A percentile compares a stretch with the other conserved stretches of the same genome.
phyloP scores from a whole-genome alignment of 2,113 vertebrate genomes.

The Malurus alboscapulatus region DNA sequence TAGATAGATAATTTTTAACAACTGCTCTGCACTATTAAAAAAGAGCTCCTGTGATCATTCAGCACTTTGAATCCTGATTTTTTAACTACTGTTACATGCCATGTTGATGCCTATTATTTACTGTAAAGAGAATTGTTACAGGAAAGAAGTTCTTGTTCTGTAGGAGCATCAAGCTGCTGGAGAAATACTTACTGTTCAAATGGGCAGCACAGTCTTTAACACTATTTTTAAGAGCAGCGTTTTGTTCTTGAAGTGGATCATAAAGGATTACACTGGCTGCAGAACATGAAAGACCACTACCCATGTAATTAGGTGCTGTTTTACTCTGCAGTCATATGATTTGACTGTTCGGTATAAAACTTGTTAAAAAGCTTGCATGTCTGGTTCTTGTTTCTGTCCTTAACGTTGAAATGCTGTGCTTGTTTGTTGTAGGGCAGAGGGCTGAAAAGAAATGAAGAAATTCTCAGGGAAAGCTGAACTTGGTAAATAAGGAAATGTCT shows the following conservation, averaged over 20 bases:
- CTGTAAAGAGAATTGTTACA: background rate
- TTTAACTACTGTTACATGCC: background rate
- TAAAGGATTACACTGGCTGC: background rate
- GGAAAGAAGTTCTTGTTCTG: background rate
- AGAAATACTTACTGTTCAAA: background rate
- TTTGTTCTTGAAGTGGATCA: background rate
- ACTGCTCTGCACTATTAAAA: background rate
- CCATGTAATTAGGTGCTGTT: background rate
- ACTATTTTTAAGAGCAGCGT: background rate
- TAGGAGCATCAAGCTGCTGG: background rate
- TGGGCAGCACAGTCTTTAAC: background rate
- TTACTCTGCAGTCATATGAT: background rate
- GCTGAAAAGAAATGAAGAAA: background rate
- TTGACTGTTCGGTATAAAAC: background rate
- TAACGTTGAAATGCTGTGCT: background rate
- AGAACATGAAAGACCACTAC: background rate
- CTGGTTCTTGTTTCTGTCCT: background rate
- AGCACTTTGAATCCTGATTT: background rate
- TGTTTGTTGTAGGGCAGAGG: background rate
- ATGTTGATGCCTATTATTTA: background rate
- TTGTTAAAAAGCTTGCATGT: background rate
- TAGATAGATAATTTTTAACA: background rate
- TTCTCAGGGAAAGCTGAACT: background rate
- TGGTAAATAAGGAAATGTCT: background rate
- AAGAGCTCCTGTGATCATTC: background rate